Evolutionary conservation across 2,797 vertebrate species (phyloP), one percentile per base, ranked within the genome.

Genomic region (Anisognathus igniventris): DNA sequence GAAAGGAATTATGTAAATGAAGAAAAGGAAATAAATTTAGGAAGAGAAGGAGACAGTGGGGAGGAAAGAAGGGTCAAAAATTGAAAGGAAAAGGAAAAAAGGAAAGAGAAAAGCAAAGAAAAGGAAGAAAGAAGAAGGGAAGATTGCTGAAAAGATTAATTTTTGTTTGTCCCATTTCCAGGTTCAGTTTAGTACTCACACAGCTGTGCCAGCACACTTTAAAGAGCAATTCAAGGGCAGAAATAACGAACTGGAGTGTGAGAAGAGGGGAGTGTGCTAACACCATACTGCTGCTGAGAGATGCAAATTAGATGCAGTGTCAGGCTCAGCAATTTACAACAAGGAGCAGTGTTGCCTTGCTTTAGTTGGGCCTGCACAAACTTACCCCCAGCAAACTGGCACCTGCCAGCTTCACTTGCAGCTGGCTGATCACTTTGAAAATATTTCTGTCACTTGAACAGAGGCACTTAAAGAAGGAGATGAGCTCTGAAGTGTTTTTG

Each of bases 21-120:
- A 64, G 10, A 14, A 76, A 50, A 50, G 5, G 12, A 76, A 71
- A 14, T 40, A 60, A 65, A 40, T 45, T 68, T 33, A 76, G 30
- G 50, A 60, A 54, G 6, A 4, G 31, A 45, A 40, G 4, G 6
- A 22, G 17, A 23, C 6, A 5, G 10, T 33, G 50, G 5, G 7
- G 2, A 17, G 10, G 23, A n/a, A 15, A 3, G 10, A 22, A 23
- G 3, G 28, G 16, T 9, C 4, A 35, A 39, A 14, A 5, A 30
- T 31, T n/a, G 1, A 18, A 40, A 22, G 6, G 30, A 21, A 37
- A 44, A 9, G 1, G 7, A 4, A 17, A n/a, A 31, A 37, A 30
- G 1, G 4, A 30, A 35, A 10, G 4, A 25, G 8, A 33, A 30
- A 39, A 24, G 1, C 3, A 24, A 18, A n/a, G 14, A 16, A 17